Conservation (phyloP, 2,113 vertebrate species). For the Tinamus guttatus region DNA sequence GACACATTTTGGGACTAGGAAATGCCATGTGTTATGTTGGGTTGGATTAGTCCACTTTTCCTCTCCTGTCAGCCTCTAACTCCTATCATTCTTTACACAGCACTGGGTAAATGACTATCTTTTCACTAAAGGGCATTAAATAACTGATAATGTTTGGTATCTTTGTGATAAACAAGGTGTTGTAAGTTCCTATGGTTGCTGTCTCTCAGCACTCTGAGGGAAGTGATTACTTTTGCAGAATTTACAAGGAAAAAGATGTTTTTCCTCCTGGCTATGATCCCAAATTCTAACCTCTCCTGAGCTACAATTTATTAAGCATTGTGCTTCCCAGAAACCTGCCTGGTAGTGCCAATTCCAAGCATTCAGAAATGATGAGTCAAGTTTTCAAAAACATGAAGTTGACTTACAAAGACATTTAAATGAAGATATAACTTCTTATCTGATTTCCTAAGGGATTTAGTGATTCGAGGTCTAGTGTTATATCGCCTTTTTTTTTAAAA, state of each 20-base stretch:
- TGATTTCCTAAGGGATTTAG: background rate
- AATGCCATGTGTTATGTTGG: background rate
- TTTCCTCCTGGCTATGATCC: constrained; percentile 24
- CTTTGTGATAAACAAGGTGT: background rate
- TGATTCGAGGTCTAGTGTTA: background rate
- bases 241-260: background rate
- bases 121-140: background rate
- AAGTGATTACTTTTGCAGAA: constrained; percentile 19
- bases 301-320: background rate
- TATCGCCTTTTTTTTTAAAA: no score
- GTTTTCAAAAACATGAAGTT: background rate
- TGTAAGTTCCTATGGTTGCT: background rate
- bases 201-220: background rate
- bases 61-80: background rate
- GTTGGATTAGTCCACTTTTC: background rate
- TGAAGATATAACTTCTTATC: background rate
- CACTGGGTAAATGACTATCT: background rate
- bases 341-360: background rate
- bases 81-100: background rate
- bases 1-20: background rate
- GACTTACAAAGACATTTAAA: background rate
- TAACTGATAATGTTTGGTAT: background rate
- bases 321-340: constrained; percentile 21
- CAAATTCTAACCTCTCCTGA: background rate
- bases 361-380: constrained; percentile 17